Evolutionary conservation across 2,113 vertebrate genomes (phyloP), one percentile per base, ranked within the genome.

Genomic region (Rafetus swinhoei): DNA sequence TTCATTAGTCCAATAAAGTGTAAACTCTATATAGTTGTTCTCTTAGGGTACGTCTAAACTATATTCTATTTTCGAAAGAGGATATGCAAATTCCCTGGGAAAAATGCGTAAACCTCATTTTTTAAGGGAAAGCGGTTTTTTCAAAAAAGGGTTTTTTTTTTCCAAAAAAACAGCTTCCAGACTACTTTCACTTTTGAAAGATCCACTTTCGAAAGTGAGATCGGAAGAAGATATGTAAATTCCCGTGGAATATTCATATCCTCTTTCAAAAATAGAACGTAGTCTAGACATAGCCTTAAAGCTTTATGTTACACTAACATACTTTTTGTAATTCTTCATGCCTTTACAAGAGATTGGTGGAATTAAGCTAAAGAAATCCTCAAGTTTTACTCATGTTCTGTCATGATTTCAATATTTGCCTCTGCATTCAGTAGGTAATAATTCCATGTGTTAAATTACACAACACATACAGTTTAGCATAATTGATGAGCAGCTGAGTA

Each of bases 401-500:
- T 74, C 82, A 91, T 91, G 84, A 84, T 86, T 90, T 96, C 93
- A 95, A 91, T 91, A 94, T 94, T 95, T 95, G 88, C 90, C 93
- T 88, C 86, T 95, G 82, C 91, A 91, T 96, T 94, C 94, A 95
- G 88, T 65, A 93, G 92, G 92, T 86, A 90, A 89, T 93, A 94
- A 95, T 93, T 95, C 92, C 89, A 35, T 77, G 84, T 90, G 88
- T 93, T 93, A 96, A 95, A 93, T 90, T 89, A 27, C 84, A 81
- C 74, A 87, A 87, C 55, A 2, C 65, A 53, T 90, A 87, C 59
- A 89, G 65, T 94, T 95, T 94, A 97, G 90, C 80, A 79, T 96
- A 96, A 97, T 91, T 94, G 96, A 93, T 92, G 95, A 90, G 82
- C 95, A 87, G 62, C 91, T 94, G 90, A 95, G 91, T 89, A 93